Percentiles rank a stretch among this genome's conserved stretches.
phyloP scores from a whole-genome alignment of 2,888 invertebrate species.

The Ormyrus labotus region DNA sequence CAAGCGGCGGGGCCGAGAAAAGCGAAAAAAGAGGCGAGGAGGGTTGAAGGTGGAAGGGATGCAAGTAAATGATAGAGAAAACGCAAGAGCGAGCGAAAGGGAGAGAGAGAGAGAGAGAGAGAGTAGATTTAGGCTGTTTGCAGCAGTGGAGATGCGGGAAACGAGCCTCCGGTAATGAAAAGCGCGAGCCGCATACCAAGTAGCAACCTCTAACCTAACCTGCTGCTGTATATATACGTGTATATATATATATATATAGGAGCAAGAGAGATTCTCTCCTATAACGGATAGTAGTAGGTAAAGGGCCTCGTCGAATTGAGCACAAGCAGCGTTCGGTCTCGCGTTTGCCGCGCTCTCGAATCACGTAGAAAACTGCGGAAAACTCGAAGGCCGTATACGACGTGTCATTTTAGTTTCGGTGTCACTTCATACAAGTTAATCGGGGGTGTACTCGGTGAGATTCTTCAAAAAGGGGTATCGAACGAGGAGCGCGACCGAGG shows the following conservation, averaged over 20 bases:
- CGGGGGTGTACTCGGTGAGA: neutral
- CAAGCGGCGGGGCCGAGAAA: neutral
- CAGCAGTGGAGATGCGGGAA: conserved; percentile 73
- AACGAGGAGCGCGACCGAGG: no score
- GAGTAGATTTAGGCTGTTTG: conserved; percentile 76
- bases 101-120: conserved; percentile 60
- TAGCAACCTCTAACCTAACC: conserved; percentile 73
- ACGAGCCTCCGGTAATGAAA: conserved; percentile 79
- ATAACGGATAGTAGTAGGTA: conserved; percentile 66
- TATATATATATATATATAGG: neutral
- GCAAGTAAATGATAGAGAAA: conserved; percentile 63
- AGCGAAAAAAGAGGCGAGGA: conserved; percentile 58
- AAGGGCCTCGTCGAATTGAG: conserved; percentile 64
- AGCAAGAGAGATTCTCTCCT: conserved; percentile 53
- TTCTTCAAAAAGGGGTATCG: no score
- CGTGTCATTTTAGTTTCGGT: conserved; percentile 19
- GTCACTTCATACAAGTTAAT: conserved; percentile 20
- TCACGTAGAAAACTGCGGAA: conserved; percentile 60
- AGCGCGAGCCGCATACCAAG: conserved; percentile 80
- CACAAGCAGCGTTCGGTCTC: conserved; percentile 48
- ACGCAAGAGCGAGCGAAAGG: conserved; percentile 59
- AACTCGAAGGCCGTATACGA: conserved; percentile 8
- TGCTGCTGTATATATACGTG: conserved; percentile 52
- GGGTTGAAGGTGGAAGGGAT: conserved; percentile 57
- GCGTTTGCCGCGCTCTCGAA: conserved; percentile 60